Evolutionary conservation across 2,113 vertebrate species (phyloP).

Genomic region (Balaeniceps rex): DNA sequence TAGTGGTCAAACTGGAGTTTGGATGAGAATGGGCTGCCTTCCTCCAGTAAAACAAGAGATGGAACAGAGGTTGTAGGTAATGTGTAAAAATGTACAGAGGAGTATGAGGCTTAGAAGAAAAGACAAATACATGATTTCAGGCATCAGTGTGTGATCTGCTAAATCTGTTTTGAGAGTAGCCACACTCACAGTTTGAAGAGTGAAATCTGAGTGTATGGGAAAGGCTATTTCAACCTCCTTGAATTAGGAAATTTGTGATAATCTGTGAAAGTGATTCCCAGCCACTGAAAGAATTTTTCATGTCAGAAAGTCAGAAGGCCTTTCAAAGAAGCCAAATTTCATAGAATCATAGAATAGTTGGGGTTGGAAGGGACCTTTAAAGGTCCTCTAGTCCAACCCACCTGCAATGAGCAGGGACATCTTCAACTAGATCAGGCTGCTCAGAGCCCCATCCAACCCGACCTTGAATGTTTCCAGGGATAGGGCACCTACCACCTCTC

Average conservation of each 20-base stretch:
- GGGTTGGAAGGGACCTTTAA: not conserved
- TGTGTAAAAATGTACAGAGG: not conserved
- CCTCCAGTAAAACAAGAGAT: not conserved
- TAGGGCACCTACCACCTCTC: not conserved
- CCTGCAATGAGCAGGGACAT: not conserved
- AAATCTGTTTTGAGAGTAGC: not conserved
- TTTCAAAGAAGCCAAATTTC: not conserved
- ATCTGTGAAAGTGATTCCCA: not conserved
- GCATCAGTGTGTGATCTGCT: not conserved
- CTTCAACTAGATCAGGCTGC: not conserved
- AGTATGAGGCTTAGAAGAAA: not conserved
- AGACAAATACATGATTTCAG: not conserved
- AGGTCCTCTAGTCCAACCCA: not conserved
- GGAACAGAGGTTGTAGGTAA: not conserved
- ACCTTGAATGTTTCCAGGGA: not conserved
- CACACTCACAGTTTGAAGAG: not conserved
- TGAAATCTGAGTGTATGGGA: not conserved
- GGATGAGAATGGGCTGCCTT: not conserved
- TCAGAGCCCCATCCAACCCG: not conserved
- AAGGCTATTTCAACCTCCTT: not conserved
- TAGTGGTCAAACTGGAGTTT: not conserved
- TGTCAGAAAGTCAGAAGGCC: not conserved
- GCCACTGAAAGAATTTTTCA: not conserved
- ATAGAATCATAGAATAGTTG: not conserved
- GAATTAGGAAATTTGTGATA: not conserved